These are phyloP conservation scores for Falco biarmicus DNA, from an alignment of 2,797 vertebrate genomes.

Conservation along the genomic window DNA sequence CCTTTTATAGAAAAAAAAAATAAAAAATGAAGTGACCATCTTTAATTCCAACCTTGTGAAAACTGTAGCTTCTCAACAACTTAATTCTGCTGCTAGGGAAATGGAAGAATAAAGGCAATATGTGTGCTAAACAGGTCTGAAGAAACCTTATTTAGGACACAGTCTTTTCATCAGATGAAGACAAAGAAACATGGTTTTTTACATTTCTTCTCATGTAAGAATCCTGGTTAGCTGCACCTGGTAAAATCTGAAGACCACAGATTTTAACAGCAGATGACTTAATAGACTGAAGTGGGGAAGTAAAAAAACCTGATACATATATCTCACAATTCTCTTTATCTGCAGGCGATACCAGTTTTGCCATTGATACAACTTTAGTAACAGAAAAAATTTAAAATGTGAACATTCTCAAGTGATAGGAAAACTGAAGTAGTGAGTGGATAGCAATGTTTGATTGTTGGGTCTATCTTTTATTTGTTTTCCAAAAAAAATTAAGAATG, in stretches of 20 bases:
- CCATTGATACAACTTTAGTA: not conserved
- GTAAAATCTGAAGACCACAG: not conserved
- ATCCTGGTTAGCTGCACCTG: not conserved
- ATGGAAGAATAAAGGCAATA: not conserved
- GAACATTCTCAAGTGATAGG: not conserved
- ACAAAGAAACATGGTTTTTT: not conserved
- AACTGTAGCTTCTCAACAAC: not conserved
- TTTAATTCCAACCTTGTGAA: not conserved
- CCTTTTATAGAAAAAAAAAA: not conserved
- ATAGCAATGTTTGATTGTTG: not conserved
- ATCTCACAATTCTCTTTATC: not conserved
- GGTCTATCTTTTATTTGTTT: not conserved
- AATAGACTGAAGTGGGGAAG: not conserved
- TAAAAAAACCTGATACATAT: too few species aligned
- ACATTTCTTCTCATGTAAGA: not conserved
- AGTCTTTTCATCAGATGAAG: not conserved
- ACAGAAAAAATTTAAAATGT: not conserved
- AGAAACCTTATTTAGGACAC: not conserved
- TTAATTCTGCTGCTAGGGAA: not conserved
- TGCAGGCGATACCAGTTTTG: not conserved
- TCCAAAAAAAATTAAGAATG: slow-evolving; percentile 71
- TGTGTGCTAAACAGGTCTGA: not conserved
- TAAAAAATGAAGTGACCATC: not conserved
- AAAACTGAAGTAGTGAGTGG: not conserved
- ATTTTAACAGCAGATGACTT: not conserved